A percentile compares a stretch with the other conserved stretches of the same genome.
phyloP scores from a whole-genome alignment of 2,113 vertebrate species.

The Potamarius usumacintae region DNA sequence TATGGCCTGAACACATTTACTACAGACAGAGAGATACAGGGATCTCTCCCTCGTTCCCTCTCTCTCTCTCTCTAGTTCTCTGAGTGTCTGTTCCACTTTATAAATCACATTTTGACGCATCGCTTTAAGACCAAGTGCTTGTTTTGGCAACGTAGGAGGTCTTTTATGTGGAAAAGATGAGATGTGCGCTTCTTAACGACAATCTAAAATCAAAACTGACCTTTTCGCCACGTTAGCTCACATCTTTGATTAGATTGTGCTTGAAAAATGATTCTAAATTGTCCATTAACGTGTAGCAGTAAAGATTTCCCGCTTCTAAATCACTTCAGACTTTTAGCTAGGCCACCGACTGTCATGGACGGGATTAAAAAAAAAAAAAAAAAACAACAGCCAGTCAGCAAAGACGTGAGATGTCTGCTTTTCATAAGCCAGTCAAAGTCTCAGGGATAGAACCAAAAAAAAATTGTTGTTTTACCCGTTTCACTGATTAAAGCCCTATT shows the following conservation, averaged over 20 bases:
- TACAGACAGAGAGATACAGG: neutral
- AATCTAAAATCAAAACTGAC: neutral
- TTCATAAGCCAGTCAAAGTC: neutral
- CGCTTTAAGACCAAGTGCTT: neutral
- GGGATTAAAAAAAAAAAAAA: neutral
- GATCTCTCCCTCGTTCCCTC: neutral
- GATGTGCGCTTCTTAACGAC: neutral
- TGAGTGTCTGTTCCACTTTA: neutral
- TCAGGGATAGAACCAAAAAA: neutral
- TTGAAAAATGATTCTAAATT: neutral
- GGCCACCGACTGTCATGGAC: too few relatives aligned
- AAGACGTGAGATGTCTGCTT: neutral
- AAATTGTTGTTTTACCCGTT: neutral
- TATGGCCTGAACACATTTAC: slow-evolving; percentile 20
- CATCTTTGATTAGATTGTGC: neutral
- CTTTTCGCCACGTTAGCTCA: neutral
- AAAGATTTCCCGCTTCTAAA: neutral
- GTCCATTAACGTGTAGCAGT: neutral
- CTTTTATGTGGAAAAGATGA: neutral
- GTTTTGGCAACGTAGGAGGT: neutral
- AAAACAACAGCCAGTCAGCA: neutral
- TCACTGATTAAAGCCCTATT: neutral
- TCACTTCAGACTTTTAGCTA: neutral
- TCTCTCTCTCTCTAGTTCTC: neutral
- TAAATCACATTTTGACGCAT: neutral